Evolutionary conservation across 2,113 vertebrate species (phyloP).

Genomic region (Galbula dea): DNA sequence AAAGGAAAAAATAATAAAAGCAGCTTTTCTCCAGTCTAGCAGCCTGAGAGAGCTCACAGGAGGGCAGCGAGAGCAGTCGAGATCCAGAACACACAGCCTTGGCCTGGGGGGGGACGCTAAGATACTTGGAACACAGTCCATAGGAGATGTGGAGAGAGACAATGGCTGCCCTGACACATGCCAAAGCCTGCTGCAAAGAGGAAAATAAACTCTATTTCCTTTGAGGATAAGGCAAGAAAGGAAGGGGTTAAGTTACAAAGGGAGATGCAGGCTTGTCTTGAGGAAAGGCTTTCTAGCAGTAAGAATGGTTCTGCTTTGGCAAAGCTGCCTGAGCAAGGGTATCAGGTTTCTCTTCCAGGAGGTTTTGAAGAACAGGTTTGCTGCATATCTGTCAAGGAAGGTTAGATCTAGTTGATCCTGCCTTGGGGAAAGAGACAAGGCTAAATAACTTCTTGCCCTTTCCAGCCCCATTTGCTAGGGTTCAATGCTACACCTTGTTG

Average conservation of each 20-base stretch:
- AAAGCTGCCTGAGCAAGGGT: conserved; percentile 19
- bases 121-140: neutral
- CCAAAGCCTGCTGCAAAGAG: neutral
- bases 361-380: conserved; percentile 32
- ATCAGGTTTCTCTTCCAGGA: neutral
- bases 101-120: neutral
- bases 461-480: neutral
- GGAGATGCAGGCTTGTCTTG: neutral
- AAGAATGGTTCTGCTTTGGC: neutral
- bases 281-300: neutral
- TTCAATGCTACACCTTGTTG: neutral
- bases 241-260: neutral
- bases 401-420: conserved; percentile 49
- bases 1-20: neutral
- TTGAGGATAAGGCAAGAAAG: neutral
- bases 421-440: conserved; percentile 20
- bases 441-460: conserved; percentile 6
- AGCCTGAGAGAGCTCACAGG: neutral
- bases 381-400: conserved; percentile 36
- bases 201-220: neutral
- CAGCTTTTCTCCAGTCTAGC: neutral
- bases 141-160: neutral
- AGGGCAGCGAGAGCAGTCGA: neutral
- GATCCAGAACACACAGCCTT: neutral
- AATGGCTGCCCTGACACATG: neutral